Evolutionary conservation across 1,140 invertebrate genomes (phyloP).

Genomic region (Coboldia fuscipes): DNA sequence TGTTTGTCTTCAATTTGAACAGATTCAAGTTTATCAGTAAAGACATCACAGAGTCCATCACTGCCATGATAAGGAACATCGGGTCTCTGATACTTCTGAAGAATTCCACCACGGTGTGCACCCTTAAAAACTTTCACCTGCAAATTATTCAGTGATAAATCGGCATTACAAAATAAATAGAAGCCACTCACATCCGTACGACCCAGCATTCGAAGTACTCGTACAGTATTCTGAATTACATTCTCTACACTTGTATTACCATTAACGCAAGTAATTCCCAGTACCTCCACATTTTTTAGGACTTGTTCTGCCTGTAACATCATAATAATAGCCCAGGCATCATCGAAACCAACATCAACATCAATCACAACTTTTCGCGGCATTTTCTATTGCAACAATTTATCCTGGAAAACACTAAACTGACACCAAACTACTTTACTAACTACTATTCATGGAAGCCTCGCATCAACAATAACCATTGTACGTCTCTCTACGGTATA

Average conservation of each 20-base stretch:
- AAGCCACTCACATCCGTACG: conserved; percentile 25
- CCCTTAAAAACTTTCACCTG: conserved; percentile 41
- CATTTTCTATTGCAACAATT: too few species aligned
- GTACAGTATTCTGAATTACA: conserved; percentile 33
- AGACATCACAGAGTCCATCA: conserved; percentile 41
- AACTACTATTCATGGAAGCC: too few species aligned
- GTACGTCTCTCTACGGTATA: too few species aligned
- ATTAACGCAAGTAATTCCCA: conserved; percentile 36
- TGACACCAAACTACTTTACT: too few species aligned
- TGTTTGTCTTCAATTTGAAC: conserved; percentile 10
- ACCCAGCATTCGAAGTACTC: conserved; percentile 26
- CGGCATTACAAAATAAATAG: neutral
- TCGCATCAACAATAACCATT: too few species aligned
- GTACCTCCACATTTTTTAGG: conserved; percentile 23
- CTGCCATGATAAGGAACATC: conserved; percentile 23
- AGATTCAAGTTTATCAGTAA: conserved; percentile 8
- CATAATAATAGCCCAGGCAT: conserved; percentile 36
- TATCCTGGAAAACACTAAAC: too few species aligned
- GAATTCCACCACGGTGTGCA: too few species aligned
- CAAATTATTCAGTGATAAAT: too few species aligned
- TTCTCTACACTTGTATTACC: conserved; percentile 38
- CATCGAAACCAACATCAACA: conserved; percentile 38
- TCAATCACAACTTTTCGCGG: conserved; percentile 40
- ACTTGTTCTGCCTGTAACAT: conserved; percentile 28
- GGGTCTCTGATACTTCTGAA: too few species aligned